Evolutionary conservation across 2,888 invertebrate species (phyloP).

Genomic region (Melanotus villosus): DNA sequence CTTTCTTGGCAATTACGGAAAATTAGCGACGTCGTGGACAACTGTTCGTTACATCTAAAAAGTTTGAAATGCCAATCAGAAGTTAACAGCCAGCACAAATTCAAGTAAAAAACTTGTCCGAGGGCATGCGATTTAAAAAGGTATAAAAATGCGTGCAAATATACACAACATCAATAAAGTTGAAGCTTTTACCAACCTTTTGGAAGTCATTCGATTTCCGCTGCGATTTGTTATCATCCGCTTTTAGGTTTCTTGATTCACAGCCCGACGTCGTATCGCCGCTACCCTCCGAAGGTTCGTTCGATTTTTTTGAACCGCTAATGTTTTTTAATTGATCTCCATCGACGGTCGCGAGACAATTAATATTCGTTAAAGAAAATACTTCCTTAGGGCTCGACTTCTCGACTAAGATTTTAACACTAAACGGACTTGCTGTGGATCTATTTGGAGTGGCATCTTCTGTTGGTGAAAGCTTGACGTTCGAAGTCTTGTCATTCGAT

Average conservation of each 20-base stretch:
- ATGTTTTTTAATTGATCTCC: constrained; percentile 6
- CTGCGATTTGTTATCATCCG: constrained; percentile 23
- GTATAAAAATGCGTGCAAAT: no score
- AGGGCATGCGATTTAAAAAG: neutral
- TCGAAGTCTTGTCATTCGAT: constrained; percentile 30
- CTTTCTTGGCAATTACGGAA: neutral
- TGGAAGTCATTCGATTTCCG: constrained; percentile 42
- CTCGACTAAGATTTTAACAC: constrained; percentile 31
- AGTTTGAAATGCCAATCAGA: constrained; percentile 23
- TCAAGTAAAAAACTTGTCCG: neutral
- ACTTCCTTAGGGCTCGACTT: constrained; percentile 23
- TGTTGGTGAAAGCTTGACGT: constrained; percentile 31
- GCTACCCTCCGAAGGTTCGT: neutral
- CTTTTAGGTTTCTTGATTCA: constrained; percentile 19
- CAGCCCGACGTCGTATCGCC: constrained; percentile 13
- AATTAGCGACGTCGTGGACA: neutral
- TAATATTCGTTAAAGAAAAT: constrained; percentile 25
- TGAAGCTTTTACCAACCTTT: constrained; percentile 47
- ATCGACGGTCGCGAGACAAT: constrained; percentile 10
- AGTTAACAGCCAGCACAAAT: constrained; percentile 17
- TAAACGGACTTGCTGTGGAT: constrained; percentile 12
- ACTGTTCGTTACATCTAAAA: neutral
- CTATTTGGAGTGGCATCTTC: constrained; percentile 18
- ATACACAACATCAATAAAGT: constrained; percentile 7
- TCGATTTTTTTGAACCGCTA: neutral